phyloP scores from a whole-genome alignment of 1,140 invertebrate species.

The Fopius arisanus region DNA sequence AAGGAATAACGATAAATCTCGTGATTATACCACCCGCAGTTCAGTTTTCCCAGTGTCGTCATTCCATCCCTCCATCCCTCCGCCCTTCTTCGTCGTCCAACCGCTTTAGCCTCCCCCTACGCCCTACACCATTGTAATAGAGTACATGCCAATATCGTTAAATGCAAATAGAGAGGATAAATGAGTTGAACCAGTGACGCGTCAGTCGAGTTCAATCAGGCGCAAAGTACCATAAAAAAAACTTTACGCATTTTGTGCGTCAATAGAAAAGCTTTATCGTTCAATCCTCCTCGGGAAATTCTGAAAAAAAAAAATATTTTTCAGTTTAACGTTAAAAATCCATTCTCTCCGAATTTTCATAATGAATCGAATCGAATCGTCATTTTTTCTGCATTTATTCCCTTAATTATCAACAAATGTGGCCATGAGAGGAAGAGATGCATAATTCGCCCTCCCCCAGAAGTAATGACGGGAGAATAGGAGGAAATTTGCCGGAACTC shows the following conservation, averaged over 20 bases:
- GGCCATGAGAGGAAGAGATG: neutral
- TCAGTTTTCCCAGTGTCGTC: neutral
- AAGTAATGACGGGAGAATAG: neutral
- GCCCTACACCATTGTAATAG: neutral
- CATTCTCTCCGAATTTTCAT: too few species aligned
- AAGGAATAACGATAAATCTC: neutral
- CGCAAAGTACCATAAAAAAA: neutral
- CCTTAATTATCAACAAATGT: neutral
- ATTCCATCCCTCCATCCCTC: neutral
- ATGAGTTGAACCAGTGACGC: neutral
- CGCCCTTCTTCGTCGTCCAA: neutral
- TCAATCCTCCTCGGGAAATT: neutral
- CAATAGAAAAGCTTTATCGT: neutral
- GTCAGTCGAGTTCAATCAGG: neutral
- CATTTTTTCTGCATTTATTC: neutral
- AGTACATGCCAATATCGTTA: neutral
- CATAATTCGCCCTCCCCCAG: neutral
- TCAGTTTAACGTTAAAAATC: too few species aligned
- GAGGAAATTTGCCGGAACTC: neutral
- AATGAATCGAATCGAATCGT: too few species aligned
- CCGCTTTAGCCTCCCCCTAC: neutral
- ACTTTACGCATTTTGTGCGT: neutral
- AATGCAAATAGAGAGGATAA: conserved; percentile 4
- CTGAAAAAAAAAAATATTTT: neutral
- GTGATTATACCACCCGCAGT: neutral